These are phyloP conservation scores for Lymantria dispar DNA, from an alignment of 2,888 invertebrate genomes.

Conservation along the genomic window DNA sequence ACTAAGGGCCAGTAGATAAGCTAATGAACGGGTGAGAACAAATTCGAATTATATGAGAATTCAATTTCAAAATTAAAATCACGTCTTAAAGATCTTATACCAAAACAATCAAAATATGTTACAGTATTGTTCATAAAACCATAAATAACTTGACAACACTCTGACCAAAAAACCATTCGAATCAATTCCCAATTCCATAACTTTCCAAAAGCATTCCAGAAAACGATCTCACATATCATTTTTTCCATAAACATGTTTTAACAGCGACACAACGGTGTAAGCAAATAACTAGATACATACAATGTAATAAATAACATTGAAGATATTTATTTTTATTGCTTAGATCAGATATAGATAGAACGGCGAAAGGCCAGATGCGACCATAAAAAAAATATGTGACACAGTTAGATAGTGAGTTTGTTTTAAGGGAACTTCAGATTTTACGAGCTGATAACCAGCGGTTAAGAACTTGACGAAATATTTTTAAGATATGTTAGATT, in stretches of 20 bases:
- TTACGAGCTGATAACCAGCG: background rate
- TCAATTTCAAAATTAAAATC: too few species aligned
- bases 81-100: too few species aligned
- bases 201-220: constrained; percentile 16
- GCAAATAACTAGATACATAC: constrained; percentile 39
- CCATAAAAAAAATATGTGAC: constrained; percentile 13
- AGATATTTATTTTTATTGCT: constrained; percentile 52
- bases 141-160: background rate
- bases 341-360: constrained; percentile 31
- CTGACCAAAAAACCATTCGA: constrained; percentile 9
- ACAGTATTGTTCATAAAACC: too few species aligned
- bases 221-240: constrained; percentile 33
- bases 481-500: background rate
- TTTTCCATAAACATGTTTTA: constrained; percentile 38
- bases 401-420: background rate
- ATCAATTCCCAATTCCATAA: constrained; percentile 22
- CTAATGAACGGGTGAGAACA: too few species aligned
- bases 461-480: background rate
- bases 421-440: background rate
- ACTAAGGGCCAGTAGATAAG: too few species aligned
- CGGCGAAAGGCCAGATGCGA: constrained; percentile 31
- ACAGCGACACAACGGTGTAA: constrained; percentile 41
- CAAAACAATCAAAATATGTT: too few species aligned
- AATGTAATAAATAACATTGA: constrained; percentile 38
- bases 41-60: too few species aligned